Base-by-base conservation (phyloP, 1,140 invertebrate genomes). In the Pachyrhynchus sulphureomaculatus region DNA sequence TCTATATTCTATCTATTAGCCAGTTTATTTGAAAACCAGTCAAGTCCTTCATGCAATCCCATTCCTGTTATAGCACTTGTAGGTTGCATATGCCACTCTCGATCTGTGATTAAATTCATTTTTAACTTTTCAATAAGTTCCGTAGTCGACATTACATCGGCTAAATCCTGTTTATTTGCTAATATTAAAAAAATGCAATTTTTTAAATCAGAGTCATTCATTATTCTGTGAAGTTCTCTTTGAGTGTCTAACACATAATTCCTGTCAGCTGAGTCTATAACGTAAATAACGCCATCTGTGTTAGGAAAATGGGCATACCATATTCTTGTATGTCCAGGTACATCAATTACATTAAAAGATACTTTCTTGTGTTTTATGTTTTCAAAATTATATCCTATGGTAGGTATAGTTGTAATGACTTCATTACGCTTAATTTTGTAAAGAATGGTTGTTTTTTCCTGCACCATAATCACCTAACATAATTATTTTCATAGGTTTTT, bases 91-190 rank as follows among this genome's bases (percentile, higher is more conserved):
- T 94, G 95, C 94, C 94, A 96, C 80, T 91, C 84, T 66, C 95
- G 84, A 77, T 95, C 96, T 68, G 93, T 84, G 65, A 98, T 80
- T 57, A 91, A 88, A 77, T 96, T 93, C 39, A 98, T 80, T 64
- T 92, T 92, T 42, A 99, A 81, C 79, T 96, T 97, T 76, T 98
- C 95, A 37, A 95, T 98, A 47, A 99, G 83, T 80, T 99, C 96
- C 2, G 94, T 91, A 32, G 94, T 93, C 63, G 88, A 93, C 95
- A 98, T 98, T 12, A 96, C 95, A 81, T 99, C 98, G 1, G 96
- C 96, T 69, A 98, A 83, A 79, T 99, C 96, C 82, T 99, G 96
- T 82, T 99, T 99, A 79, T 99, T 99, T 18, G 97, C 97, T 83
- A 99, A 99, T 23, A 99, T 92, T 64, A 99, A 80, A 12, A 99